These are phyloP conservation scores for Myotis lucifugus DNA, from an alignment of 2,113 vertebrate genomes.

Conservation along the genomic window DNA sequence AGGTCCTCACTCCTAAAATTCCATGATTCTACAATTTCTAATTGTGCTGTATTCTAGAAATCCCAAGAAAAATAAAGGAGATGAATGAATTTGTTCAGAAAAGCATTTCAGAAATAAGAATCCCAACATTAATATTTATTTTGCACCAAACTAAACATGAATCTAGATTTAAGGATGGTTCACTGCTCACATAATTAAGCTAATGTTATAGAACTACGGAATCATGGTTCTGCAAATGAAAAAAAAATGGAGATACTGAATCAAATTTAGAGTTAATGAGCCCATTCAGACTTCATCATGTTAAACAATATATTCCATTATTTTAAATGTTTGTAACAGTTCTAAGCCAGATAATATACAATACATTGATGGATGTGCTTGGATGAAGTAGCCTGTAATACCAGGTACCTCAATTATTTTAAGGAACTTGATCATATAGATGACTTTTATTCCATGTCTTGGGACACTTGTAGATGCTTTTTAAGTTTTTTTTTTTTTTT, in stretches of 20 bases:
- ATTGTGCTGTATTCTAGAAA: slow-evolving; percentile 25
- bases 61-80: slow-evolving; percentile 11
- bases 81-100: slow-evolving; percentile 32
- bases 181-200: slow-evolving; percentile 52
- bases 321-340: slow-evolving; percentile 65
- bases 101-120: slow-evolving; percentile 63
- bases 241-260: slow-evolving; percentile 60
- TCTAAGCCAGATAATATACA: slow-evolving; percentile 4
- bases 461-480: not conserved
- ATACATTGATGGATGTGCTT: not conserved
- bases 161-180: slow-evolving; percentile 65
- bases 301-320: slow-evolving; percentile 67
- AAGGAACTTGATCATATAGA: slow-evolving; percentile 1
- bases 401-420: not conserved
- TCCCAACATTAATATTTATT: slow-evolving; percentile 66
- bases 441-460: slow-evolving; percentile 28
- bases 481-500: too few relatives aligned
- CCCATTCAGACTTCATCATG: slow-evolving; percentile 41
- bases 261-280: slow-evolving; percentile 65
- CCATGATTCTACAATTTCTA: not conserved
- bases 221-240: slow-evolving; percentile 57
- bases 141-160: slow-evolving; percentile 31
- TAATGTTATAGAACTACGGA: slow-evolving; percentile 50
- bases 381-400: slow-evolving; percentile 45
- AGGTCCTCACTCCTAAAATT: not conserved